Conservation (phyloP, 2,113 vertebrate genomes). For the Oryzias curvinotus region DNA sequence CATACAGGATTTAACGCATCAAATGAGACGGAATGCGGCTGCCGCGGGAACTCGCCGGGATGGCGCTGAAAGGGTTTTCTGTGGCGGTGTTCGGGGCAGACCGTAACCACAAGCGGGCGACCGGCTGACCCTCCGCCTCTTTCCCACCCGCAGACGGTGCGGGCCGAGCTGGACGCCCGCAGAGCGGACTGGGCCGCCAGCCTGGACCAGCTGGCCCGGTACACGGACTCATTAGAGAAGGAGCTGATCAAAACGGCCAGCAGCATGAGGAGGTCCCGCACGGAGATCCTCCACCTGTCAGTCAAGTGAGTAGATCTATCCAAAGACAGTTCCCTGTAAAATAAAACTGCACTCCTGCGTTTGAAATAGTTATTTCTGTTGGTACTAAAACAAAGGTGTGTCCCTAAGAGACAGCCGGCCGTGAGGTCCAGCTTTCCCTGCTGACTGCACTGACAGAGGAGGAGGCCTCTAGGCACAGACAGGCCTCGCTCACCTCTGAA, state of each 20-base stretch:
- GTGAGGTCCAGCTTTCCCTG: too few relatives aligned
- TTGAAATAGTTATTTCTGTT: neutral
- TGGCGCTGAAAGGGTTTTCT: neutral
- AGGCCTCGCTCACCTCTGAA: slow-evolving; percentile 31
- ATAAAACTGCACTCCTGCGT: neutral
- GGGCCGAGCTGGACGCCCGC: slow-evolving; percentile 74
- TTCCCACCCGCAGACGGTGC: slow-evolving; percentile 56
- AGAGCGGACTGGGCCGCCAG: slow-evolving; percentile 75
- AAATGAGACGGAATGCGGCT: slow-evolving; percentile 52
- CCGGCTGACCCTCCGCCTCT: slow-evolving; percentile 28
- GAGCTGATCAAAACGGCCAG: slow-evolving; percentile 81
- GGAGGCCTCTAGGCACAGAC: slow-evolving; percentile 17
- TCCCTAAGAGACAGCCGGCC: neutral
- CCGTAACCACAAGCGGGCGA: neutral
- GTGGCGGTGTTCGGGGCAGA: too few relatives aligned
- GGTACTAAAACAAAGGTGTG: neutral
- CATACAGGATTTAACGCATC: slow-evolving; percentile 57
- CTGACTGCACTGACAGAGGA: slow-evolving; percentile 20
- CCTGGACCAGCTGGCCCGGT: slow-evolving; percentile 80
- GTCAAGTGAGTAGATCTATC: slow-evolving; percentile 76
- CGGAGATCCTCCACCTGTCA: slow-evolving; percentile 83
- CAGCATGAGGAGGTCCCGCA: slow-evolving; percentile 82
- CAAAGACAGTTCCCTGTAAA: neutral
- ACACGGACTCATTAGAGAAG: slow-evolving; percentile 81
- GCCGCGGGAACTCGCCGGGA: neutral